Conservation (phyloP, 2,797 vertebrate genomes). For the Melanotaenia trifasciata region DNA sequence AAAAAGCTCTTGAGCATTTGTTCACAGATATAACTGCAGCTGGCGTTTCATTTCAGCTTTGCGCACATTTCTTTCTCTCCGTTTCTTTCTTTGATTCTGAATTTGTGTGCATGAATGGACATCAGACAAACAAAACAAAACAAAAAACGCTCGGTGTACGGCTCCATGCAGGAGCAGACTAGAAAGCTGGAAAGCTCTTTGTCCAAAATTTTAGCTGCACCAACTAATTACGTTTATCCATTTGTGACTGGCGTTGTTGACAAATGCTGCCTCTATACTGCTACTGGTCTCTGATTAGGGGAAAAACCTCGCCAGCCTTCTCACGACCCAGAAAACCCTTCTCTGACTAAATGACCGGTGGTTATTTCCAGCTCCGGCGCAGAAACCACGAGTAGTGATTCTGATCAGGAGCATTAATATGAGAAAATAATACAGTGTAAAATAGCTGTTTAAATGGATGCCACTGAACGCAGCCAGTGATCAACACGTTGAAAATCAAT, state of each 20-base stretch:
- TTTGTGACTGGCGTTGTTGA: slow-evolving; percentile 25
- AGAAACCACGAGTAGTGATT: slow-evolving; percentile 7
- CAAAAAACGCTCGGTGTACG: slow-evolving; percentile 6
- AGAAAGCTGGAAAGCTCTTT: slow-evolving; percentile 52
- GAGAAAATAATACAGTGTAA: not conserved
- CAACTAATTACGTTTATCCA: slow-evolving; percentile 52
- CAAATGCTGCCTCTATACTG: not conserved
- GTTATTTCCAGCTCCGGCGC: slow-evolving; percentile 31
- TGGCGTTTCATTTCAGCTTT: slow-evolving; percentile 18
- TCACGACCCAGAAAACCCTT: slow-evolving; percentile 51
- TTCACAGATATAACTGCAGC: slow-evolving; percentile 28
- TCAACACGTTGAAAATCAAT: slow-evolving; percentile 41
- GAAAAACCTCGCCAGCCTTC: slow-evolving; percentile 35
- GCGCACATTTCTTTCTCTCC: slow-evolving; percentile 15
- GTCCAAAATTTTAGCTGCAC: slow-evolving; percentile 52
- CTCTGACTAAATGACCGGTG: slow-evolving; percentile 12
- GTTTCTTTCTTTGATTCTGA: slow-evolving; percentile 21
- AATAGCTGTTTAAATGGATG: not conserved
- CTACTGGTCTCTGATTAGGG: slow-evolving; percentile 30
- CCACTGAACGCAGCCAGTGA: slow-evolving; percentile 8
- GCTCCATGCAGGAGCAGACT: slow-evolving; percentile 27
- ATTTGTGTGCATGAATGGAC: slow-evolving; percentile 69
- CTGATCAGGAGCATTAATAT: not conserved
- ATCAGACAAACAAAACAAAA: slow-evolving; percentile 30
- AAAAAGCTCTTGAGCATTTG: slow-evolving; percentile 2